Evolutionary conservation across 2,888 invertebrate species (phyloP), one percentile per base, ranked within the genome.

Genomic region (Scaptomyza flava): DNA sequence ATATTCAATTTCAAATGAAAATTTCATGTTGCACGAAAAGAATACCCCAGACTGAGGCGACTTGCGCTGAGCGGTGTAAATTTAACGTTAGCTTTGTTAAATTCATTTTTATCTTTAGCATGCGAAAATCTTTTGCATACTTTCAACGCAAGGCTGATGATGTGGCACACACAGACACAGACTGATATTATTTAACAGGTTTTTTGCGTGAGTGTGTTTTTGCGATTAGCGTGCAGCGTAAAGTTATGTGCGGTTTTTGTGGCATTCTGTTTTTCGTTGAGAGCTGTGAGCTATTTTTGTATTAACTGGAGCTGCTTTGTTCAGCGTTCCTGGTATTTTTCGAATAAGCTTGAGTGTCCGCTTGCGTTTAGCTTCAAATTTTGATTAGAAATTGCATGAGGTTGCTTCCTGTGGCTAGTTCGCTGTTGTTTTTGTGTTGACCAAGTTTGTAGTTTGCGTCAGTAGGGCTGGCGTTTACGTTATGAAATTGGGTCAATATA

Each of bases 1-100:
- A 77, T 84, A 84, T 82, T 83, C 84, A 83, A 83, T 84, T 83
- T 80, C 84, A 69, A 80, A 83, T 83, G 82, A 84, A 83, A 84
- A 69, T 84, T 83, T 83, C 84, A 84, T 83, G 80, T 71, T 48
- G 64, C 20, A 48, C 48, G 8, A 20, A 47, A 7, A 17, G 6
- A 31, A 41, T 41, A 17, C 6, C 23, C 23, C 41, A 42, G 17
- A 12, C 27, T 11, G 4, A 34, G 41, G 6, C 9, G n/a, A 8
- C 14, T n/a, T 12, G 14, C 33, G 45, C 14, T 42, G 31, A 12
- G 17, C 60, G 63, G 77, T 75, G 81, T 81, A 72, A 77, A 82
- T 79, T 76, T 83, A 47, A 65, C 68, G 76, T 72, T 81, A 43
- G 63, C 66, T 63, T 54, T 62, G 68, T 65, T 57, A 64, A 81